phyloP scores from a whole-genome alignment of 2,888 invertebrate genomes.

The Scaptomyza flava region DNA sequence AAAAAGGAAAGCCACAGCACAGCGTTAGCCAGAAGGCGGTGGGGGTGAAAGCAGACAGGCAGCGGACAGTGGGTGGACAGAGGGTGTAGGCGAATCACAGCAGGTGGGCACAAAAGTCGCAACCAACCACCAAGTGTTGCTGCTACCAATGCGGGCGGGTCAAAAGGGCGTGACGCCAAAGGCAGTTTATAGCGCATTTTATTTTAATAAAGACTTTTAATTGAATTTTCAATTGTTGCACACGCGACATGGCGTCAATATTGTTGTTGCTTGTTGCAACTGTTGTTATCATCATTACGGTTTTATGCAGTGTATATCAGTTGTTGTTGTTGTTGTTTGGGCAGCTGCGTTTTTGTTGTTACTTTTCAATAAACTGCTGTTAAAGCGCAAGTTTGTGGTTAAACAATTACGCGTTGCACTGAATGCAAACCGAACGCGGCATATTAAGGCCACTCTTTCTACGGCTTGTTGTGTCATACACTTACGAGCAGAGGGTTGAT shows the following conservation, averaged over 20 bases:
- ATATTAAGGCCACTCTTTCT: slow-evolving; percentile 25
- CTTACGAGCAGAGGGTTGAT: slow-evolving; percentile 16
- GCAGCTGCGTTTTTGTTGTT: slow-evolving; percentile 31
- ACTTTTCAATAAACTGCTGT: slow-evolving; percentile 59
- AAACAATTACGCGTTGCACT: slow-evolving; percentile 64
- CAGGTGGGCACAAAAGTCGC: slow-evolving; percentile 69
- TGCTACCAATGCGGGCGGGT: slow-evolving; percentile 21
- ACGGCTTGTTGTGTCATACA: slow-evolving; percentile 19
- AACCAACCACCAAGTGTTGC: slow-evolving; percentile 58
- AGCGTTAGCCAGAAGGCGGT: slow-evolving; percentile 36
- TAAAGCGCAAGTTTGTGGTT: slow-evolving; percentile 71
- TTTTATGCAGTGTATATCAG: slow-evolving; percentile 58
- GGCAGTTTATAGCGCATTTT: slow-evolving; percentile 69
- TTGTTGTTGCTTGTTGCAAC: slow-evolving; percentile 47
- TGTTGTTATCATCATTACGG: slow-evolving; percentile 70
- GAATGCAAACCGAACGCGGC: slow-evolving; percentile 25
- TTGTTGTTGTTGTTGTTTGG: slow-evolving; percentile 9
- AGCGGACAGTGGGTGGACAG: not conserved
- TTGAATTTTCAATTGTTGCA: slow-evolving; percentile 80
- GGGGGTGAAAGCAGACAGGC: not conserved
- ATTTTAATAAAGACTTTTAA: slow-evolving; percentile 81
- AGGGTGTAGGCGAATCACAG: slow-evolving; percentile 40
- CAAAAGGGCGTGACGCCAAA: slow-evolving; percentile 31
- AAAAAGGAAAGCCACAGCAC: slow-evolving; percentile 34
- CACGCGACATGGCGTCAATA: slow-evolving; percentile 39